Conservation (phyloP, 2,113 vertebrate genomes). For the Recurvirostra avosetta region DNA sequence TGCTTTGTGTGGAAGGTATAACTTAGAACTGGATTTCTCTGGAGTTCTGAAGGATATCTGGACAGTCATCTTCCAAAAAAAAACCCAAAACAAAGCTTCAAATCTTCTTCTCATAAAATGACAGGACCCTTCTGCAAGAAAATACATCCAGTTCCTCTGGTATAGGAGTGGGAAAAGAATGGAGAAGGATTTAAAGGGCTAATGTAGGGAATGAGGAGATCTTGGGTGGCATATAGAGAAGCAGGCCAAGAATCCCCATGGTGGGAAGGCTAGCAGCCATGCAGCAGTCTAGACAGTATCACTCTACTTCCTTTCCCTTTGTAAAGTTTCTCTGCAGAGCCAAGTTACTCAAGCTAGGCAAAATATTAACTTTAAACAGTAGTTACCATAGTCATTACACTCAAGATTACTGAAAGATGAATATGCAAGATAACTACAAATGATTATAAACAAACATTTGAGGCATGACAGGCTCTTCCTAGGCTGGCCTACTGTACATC, state of each 20-base stretch:
- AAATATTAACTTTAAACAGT: conserved; percentile 19
- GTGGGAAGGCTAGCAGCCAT: neutral
- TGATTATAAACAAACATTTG: conserved; percentile 2
- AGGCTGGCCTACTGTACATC: neutral
- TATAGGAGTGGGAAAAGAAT: neutral
- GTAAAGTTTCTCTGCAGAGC: neutral
- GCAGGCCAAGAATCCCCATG: neutral
- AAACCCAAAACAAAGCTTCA: neutral
- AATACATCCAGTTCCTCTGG: neutral
- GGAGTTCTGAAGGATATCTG: neutral
- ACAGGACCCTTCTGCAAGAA: neutral
- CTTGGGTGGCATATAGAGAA: neutral
- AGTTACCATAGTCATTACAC: neutral
- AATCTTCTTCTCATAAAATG: neutral
- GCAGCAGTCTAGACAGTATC: neutral
- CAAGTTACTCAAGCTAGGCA: neutral
- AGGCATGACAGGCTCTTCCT: neutral
- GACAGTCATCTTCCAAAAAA: neutral
- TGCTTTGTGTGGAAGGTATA: neutral
- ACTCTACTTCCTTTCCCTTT: neutral
- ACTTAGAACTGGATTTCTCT: neutral
- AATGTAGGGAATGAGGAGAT: neutral
- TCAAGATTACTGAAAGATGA: conserved; percentile 27
- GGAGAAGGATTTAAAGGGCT: neutral
- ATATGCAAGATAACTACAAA: conserved; percentile 21